phyloP scores from a whole-genome alignment of 2,797 vertebrate species.

The Synanceia verrucosa region DNA sequence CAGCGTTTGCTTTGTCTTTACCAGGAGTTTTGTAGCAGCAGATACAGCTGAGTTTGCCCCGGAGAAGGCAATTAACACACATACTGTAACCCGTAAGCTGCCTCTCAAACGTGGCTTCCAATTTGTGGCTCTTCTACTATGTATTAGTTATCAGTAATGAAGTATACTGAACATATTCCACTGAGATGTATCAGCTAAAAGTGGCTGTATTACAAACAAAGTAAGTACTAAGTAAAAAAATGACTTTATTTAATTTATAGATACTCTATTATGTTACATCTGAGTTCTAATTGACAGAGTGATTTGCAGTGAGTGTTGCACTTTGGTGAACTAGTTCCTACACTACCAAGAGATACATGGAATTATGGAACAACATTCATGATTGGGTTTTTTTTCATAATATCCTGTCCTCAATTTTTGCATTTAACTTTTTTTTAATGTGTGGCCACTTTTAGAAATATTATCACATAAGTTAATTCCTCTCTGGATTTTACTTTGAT shows the following conservation, averaged over 20 bases:
- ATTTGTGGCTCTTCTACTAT: constrained; percentile 2
- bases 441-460: neutral
- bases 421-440: too few relatives aligned
- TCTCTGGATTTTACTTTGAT: neutral
- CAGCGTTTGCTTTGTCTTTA: constrained; percentile 13
- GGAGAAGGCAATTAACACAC: constrained; percentile 40
- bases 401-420: too few relatives aligned
- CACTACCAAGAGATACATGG: neutral
- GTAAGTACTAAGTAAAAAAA: neutral
- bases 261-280: neutral
- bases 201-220: neutral
- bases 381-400: too few relatives aligned
- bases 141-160: neutral
- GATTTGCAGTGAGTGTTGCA: neutral
- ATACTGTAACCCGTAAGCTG: constrained; percentile 22
- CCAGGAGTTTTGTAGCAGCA: constrained; percentile 17
- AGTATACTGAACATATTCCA: neutral
- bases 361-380: too few relatives aligned
- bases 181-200: neutral
- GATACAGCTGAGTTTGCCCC: constrained; percentile 18
- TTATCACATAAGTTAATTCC: neutral
- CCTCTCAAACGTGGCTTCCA: constrained; percentile 8
- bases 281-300: neutral
- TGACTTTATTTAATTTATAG: neutral
- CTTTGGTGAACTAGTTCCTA: too few relatives aligned